phyloP scores from a whole-genome alignment of 2,797 vertebrate genomes.

The Melanotaenia parkinsoni region DNA sequence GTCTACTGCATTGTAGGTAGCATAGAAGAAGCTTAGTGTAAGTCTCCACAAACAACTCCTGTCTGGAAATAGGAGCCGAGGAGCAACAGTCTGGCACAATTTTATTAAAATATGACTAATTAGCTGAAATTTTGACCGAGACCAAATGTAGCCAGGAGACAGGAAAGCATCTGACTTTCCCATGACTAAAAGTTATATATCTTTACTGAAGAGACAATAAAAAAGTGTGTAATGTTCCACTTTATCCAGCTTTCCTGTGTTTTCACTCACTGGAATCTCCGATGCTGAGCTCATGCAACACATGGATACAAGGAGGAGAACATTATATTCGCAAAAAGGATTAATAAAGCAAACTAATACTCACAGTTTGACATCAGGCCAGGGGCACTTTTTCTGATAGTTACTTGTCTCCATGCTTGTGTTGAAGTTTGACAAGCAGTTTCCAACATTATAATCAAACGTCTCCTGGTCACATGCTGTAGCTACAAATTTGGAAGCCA shows the following conservation, averaged over 20 bases:
- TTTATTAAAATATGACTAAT: slow-evolving; percentile 62
- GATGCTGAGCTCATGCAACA: slow-evolving; percentile 36
- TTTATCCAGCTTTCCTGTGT: slow-evolving; percentile 39
- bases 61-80: slow-evolving; percentile 55
- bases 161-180: slow-evolving; percentile 63
- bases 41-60: slow-evolving; percentile 62
- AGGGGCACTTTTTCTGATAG: slow-evolving; percentile 68
- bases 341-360: background rate
- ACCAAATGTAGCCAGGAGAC: slow-evolving; percentile 56
- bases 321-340: background rate
- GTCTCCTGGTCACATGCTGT: slow-evolving; percentile 58
- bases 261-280: slow-evolving; percentile 35
- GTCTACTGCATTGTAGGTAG: slow-evolving; percentile 31
- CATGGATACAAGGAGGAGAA: background rate
- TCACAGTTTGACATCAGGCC: slow-evolving; percentile 75
- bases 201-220: slow-evolving; percentile 43
- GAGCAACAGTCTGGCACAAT: slow-evolving; percentile 44
- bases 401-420: slow-evolving; percentile 63
- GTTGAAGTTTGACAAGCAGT: slow-evolving; percentile 73
- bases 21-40: slow-evolving; percentile 22
- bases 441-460: slow-evolving; percentile 56
- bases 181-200: slow-evolving; percentile 65
- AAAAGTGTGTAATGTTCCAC: slow-evolving; percentile 18
- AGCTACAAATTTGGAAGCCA: background rate
- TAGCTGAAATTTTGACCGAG: slow-evolving; percentile 48